Evolutionary conservation across 2,113 vertebrate species (phyloP).

Genomic region (Cynoglossus semilaevis): DNA sequence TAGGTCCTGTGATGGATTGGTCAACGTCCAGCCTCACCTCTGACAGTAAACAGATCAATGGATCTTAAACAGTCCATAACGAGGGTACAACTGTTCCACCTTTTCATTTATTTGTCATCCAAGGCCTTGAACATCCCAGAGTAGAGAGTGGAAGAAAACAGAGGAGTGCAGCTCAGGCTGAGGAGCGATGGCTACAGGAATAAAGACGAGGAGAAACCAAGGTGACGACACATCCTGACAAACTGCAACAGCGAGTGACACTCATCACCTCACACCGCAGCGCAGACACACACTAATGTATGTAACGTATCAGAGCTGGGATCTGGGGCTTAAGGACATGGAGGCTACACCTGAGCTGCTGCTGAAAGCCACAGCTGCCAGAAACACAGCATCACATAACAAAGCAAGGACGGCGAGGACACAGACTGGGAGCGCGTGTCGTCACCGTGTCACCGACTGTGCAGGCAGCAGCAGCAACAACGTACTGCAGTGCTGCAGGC

Average conservation of each 20-base stretch:
- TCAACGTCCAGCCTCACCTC: too few species aligned
- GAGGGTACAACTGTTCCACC: too few species aligned
- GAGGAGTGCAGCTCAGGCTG: neutral
- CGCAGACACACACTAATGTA: slow-evolving; percentile 9
- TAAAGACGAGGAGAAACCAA: slow-evolving; percentile 29
- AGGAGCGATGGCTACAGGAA: slow-evolving; percentile 23
- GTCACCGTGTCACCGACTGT: too few species aligned
- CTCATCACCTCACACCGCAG: slow-evolving; percentile 55
- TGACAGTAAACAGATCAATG: too few species aligned
- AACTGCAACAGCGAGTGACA: slow-evolving; percentile 56
- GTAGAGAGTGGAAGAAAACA: slow-evolving; percentile 3
- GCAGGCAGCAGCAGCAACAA: too few species aligned
- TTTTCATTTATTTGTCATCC: neutral
- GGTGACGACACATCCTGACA: slow-evolving; percentile 66
- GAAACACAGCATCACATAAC: slow-evolving; percentile 54
- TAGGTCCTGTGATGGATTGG: too few species aligned
- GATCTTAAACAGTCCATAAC: too few species aligned
- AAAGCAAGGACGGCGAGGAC: slow-evolving; percentile 48
- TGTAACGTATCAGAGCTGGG: slow-evolving; percentile 6
- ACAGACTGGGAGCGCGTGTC: neutral
- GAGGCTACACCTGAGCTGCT: slow-evolving; percentile 56
- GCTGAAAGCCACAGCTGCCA: slow-evolving; percentile 58
- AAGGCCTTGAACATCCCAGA: neutral
- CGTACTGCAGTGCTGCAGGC: too few species aligned
- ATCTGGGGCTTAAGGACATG: slow-evolving; percentile 30